Conservation (phyloP, 2,888 invertebrate species). For the Cephus rjabovi region DNA sequence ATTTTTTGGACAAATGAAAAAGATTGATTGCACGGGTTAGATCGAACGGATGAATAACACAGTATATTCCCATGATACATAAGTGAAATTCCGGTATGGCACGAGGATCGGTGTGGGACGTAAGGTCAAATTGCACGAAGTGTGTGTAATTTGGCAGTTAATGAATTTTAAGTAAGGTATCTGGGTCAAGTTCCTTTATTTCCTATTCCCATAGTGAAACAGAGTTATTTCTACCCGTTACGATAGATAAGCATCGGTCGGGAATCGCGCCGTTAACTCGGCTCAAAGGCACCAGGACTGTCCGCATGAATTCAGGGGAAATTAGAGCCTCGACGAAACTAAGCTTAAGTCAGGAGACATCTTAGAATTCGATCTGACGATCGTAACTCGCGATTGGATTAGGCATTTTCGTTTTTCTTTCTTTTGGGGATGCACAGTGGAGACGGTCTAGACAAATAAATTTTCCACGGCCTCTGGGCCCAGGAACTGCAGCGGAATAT, state of each 20-base stretch:
- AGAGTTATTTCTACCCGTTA: not conserved
- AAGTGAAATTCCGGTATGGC: not conserved
- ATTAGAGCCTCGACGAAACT: not conserved
- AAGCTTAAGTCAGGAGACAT: not conserved
- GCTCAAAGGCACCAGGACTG: not conserved
- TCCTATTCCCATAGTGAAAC: not conserved
- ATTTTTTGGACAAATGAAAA: not conserved
- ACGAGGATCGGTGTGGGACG: not conserved
- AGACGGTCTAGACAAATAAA: constrained; percentile 31
- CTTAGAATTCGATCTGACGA: not conserved
- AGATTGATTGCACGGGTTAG: not conserved
- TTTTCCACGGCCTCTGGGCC: constrained; percentile 24
- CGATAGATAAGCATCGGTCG: not conserved
- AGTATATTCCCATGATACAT: not conserved
- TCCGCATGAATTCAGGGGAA: not conserved
- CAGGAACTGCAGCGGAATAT: constrained; percentile 26
- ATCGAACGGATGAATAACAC: not conserved
- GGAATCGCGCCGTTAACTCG: too few relatives aligned
- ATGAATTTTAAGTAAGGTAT: not conserved
- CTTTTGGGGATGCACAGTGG: not conserved
- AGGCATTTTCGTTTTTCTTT: not conserved
- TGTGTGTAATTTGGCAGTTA: not conserved
- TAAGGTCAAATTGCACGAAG: not conserved
- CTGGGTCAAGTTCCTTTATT: not conserved
- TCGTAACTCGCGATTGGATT: not conserved